Evolutionary conservation across 2,797 vertebrate genomes (phyloP).

Genomic region (Thamnophis elegans): DNA sequence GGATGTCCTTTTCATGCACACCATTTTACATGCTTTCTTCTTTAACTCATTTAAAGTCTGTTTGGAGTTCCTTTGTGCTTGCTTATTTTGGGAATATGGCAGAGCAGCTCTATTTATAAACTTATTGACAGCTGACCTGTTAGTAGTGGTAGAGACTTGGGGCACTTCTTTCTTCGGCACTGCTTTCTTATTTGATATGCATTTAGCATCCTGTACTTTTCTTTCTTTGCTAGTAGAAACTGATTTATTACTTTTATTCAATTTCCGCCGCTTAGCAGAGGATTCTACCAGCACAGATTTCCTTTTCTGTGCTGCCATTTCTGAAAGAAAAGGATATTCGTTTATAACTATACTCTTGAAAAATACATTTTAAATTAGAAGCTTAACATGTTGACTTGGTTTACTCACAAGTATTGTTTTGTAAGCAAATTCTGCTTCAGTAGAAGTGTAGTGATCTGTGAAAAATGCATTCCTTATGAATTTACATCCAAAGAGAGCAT

Average conservation of each 20-base stretch:
- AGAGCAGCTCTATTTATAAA: conserved; percentile 28
- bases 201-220: conserved; percentile 64
- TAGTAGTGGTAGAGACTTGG: conserved; percentile 66
- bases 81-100: conserved; percentile 24
- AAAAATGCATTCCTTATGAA: conserved; percentile 75
- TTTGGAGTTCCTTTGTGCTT: conserved; percentile 44
- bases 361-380: conserved; percentile 23
- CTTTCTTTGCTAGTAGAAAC: conserved; percentile 63
- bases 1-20: conserved; percentile 34
- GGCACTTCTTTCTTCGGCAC: conserved; percentile 66
- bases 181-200: conserved; percentile 68
- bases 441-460: conserved; percentile 71
- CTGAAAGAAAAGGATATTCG: conserved; percentile 67
- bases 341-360: conserved; percentile 29
- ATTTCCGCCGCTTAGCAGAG: conserved; percentile 72
- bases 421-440: conserved; percentile 67
- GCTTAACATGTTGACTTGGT: conserved; percentile 37
- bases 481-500: conserved; percentile 58
- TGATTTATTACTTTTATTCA: conserved; percentile 66
- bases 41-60: conserved; percentile 52
- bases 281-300: conserved; percentile 69
- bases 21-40: conserved; percentile 38
- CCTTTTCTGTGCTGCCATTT: conserved; percentile 77
- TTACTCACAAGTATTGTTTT: conserved; percentile 76
- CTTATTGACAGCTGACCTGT: conserved; percentile 65